Percentiles rank a stretch among this genome's conserved stretches.
Conservation (phyloP, 2,113 vertebrate species). For the Nesospiza acunhae region DNA sequence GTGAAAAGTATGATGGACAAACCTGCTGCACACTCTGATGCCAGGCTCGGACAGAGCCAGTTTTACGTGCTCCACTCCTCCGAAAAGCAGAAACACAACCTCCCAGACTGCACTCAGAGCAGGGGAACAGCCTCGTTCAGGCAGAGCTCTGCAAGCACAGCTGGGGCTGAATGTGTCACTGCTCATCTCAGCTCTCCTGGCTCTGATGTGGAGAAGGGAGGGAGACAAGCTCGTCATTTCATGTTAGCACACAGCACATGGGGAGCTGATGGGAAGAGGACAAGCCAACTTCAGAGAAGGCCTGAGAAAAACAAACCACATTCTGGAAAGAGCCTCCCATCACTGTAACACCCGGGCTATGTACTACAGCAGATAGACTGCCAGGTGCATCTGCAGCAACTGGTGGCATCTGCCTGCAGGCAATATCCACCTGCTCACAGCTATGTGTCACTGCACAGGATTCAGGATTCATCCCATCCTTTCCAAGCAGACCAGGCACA, state of each 20-base stretch:
- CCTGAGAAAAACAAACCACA: not conserved
- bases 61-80: not conserved
- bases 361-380: not conserved
- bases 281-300: not conserved
- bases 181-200: not conserved
- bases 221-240: slow-evolving; percentile 55
- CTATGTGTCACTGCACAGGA: not conserved
- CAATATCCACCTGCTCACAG: not conserved
- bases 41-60: not conserved
- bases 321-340: not conserved
- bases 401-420: not conserved
- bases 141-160: not conserved
- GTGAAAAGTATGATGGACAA: not conserved
- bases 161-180: slow-evolving; percentile 6
- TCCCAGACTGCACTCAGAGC: not conserved
- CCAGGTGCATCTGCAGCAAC: not conserved
- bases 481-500: not conserved
- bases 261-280: slow-evolving; percentile 6
- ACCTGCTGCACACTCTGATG: not conserved
- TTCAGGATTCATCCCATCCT: not conserved
- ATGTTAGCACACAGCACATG: not conserved
- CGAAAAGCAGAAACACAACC: not conserved
- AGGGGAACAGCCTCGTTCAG: not conserved
- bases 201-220: slow-evolving; percentile 18
- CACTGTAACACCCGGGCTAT: not conserved